Base-by-base conservation (phyloP, 2,113 vertebrate species). In the Pampusana beccarii region DNA sequence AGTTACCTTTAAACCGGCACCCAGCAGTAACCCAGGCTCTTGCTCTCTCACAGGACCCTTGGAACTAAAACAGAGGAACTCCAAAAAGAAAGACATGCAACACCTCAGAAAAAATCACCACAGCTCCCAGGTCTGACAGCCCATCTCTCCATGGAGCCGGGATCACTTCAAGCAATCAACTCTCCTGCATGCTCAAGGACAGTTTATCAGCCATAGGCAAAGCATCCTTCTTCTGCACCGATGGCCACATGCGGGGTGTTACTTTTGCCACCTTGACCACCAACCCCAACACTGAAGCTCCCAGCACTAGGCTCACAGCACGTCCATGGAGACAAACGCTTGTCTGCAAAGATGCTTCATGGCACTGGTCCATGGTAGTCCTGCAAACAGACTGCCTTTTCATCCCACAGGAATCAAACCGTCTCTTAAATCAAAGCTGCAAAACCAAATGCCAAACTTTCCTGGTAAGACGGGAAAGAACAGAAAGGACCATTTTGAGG, bases 161-260 rank as follows among this genome's bases (percentile, higher is more conserved):
- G 33, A 71, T 15, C 1, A 3, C 64, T 86, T 71, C 61, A 80
- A 78, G 80, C 13, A 61, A 65, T 28, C 40, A 48, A 1, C n/a
- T 34, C 10, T 25, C 3, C 8, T 64, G 56, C 20, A 46, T 5
- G 7, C 2, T 0, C n/a, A 64, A 79, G n/a, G 23, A 33, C 29
- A 53, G 26, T 44, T 75, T 48, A 61, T 25, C 26, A 38, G 58
- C 26, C 44, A 29, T 0, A 0, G 71, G 34, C 34, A 60, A 87
- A 54, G 34, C 31, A 58, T 20, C 28, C 51, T 48, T 69, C 31
- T 13, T 25, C 24, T 53, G 23, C 19, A 25, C 10, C 3, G 2
- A 36, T 0, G 2, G 46, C 46, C 2, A 4, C 6, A 0, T 38
- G 29, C 1, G 0, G n/a, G 15, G 29, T 18, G 29, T 18, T n/a